Conservation (phyloP, 2,113 vertebrate genomes). For the Barbus barbus region DNA sequence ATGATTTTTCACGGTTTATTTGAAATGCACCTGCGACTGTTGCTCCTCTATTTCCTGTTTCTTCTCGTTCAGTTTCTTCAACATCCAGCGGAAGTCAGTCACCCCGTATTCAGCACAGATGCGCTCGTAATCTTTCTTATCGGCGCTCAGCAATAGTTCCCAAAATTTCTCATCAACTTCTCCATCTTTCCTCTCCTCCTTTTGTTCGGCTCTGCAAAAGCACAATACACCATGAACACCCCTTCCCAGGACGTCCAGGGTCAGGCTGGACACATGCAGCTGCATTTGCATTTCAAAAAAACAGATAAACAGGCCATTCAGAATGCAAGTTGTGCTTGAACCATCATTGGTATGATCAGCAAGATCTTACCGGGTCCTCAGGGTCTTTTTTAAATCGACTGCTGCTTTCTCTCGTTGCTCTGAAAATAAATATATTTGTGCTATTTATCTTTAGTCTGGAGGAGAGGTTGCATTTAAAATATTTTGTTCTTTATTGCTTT, state of each 20-base stretch:
- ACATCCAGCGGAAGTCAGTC: constrained; percentile 84
- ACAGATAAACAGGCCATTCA: background rate
- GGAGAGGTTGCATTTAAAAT: background rate
- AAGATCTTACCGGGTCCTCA: constrained; percentile 60
- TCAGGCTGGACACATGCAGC: background rate
- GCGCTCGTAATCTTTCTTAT: constrained; percentile 83
- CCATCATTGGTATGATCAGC: background rate
- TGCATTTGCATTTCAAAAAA: background rate
- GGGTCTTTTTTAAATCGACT: constrained; percentile 67
- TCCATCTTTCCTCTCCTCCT: constrained; percentile 57
- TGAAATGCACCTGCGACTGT: constrained; percentile 72
- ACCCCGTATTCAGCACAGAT: constrained; percentile 84
- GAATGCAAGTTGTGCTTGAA: background rate
- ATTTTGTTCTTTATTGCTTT: background rate
- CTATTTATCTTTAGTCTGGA: background rate
- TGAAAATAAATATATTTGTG: constrained; percentile 45
- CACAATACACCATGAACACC: background rate
- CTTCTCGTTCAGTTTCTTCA: constrained; percentile 82
- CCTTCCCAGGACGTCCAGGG: background rate
- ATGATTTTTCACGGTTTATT: background rate
- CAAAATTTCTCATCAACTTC: constrained; percentile 78
- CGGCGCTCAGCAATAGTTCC: constrained; percentile 83
- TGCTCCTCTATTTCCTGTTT: constrained; percentile 74
- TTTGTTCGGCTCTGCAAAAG: constrained; percentile 56
- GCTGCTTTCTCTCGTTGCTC: constrained; percentile 64